phyloP scores from a whole-genome alignment of 2,888 invertebrate species.

The Ophion slaviceki region DNA sequence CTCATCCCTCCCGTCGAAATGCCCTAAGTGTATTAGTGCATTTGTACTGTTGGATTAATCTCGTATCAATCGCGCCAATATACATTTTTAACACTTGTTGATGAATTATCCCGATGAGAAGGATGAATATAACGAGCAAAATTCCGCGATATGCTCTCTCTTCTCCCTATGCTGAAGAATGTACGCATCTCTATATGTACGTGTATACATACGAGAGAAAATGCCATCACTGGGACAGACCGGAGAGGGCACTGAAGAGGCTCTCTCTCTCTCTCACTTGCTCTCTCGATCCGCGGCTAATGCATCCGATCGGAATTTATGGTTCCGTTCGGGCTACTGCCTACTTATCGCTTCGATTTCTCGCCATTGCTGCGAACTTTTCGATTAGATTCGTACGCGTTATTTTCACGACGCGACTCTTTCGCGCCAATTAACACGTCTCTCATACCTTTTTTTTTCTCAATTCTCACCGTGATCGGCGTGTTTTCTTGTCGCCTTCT shows the following conservation, averaged over 20 bases:
- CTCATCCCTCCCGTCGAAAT: too few relatives aligned
- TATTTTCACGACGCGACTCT: constrained; percentile 68
- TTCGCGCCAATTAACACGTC: constrained; percentile 77
- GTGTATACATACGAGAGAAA: constrained; percentile 30
- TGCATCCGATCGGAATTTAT: constrained; percentile 78
- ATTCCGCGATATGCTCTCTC: constrained; percentile 31
- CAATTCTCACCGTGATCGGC: constrained; percentile 47
- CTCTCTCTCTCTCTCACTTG: constrained; percentile 13
- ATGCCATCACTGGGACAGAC: constrained; percentile 33
- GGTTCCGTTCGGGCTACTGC: constrained; percentile 69
- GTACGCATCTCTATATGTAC: neutral
- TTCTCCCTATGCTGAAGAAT: neutral
- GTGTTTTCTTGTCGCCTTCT: constrained; percentile 1
- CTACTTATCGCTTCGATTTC: constrained; percentile 70
- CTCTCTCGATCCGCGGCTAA: constrained; percentile 67
- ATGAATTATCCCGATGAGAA: constrained; percentile 26
- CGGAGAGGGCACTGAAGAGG: constrained; percentile 32
- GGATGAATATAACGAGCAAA: constrained; percentile 31
- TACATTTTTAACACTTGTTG: constrained; percentile 21
- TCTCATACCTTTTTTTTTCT: constrained; percentile 33
- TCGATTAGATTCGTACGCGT: constrained; percentile 76
- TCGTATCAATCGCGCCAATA: constrained; percentile 24
- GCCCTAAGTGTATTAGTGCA: neutral
- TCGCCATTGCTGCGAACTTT: constrained; percentile 65
- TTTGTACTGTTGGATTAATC: constrained; percentile 8